Base-by-base conservation (phyloP, 2,113 vertebrate species). In the Ivindomyrus marchei region DNA sequence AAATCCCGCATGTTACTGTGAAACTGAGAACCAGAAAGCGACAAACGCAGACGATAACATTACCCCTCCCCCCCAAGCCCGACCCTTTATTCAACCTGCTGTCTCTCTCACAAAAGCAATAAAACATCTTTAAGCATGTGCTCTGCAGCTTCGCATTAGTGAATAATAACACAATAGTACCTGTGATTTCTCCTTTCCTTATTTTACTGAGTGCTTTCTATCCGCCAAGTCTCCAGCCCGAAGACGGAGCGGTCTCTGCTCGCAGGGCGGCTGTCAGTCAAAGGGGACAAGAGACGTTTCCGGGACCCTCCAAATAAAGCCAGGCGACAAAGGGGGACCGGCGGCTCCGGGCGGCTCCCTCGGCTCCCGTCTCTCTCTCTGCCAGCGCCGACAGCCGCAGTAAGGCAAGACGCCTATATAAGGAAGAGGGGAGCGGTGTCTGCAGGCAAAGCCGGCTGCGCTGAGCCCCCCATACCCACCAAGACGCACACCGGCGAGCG, bases 271-370 rank as follows among this genome's bases (percentile, higher is more conserved):
- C 89, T 93, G 96, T 95, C 96, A 92, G 95, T 96, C 96, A 94
- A 94, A 92, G 8, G 49, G 91, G 90, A 90, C 93, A 93, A 92
- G 95, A 93, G 94, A 91, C 93, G 96, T 96, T 98, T 97, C 97
- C 97, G 97, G 97, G 91, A 97, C 96, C 95, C 95, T 96, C 98
- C 97, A 95, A 97, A 98, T 98, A 97, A 96, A 97, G 98, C 91
- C 93, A 94, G 90, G 91, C 95, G 95, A 93, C 94, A 92, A 93
- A 89, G 13, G 85, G 36, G 89, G 13, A 89, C 66, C 62, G 83
- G 21, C 80, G 85, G 56, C 42, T 88, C 66, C n/a, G 49, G 89
- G 91, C 90, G 77, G 42, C 92, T 92, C 92, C 92, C 93, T 93
- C 88, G 91, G 70, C 85, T 88, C 45, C 10, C 46, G 47, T 8